Base-by-base conservation (phyloP, 2,113 vertebrate genomes). In the Xyliphius kryptos region DNA sequence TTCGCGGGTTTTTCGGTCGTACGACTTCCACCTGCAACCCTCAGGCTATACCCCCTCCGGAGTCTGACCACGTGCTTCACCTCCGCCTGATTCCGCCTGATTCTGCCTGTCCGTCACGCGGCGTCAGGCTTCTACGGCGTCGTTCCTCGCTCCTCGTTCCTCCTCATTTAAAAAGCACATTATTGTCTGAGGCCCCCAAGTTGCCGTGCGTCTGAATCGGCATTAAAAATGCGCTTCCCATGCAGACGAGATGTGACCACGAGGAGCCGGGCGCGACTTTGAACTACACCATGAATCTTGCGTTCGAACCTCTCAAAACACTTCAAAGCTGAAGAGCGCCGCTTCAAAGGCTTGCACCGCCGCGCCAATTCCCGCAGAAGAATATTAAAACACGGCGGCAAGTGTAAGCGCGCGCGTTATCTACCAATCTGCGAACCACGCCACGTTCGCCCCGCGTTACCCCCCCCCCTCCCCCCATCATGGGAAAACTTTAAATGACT, bases 271-370 rank as follows among this genome's bases (percentile, higher is more conserved):
- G 72, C 70, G 68, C 58, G 21, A 78, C 85, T 88, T 86, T 88
- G 83, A 87, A 84, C 82, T 66, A 64, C 80, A 76, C 67, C 47
- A 47, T 67, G 15, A 79, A 79, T 74, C 81, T 84, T 80, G 76
- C 60, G 61, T 85, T 82, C 80, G 79, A 83, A 83, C 82, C 73
- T 56, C 69, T 76, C 77, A 85, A 72, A 80, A 84, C 79, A 75
- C 82, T 85, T 86, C 82, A 86, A 85, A 86, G 82, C 77, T 69
- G 75, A 61, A 68, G 58, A 75, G 76, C 71, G 68, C 56, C 54
- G 76, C 83, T 86, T 88, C 86, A 87, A 86, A 86, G 84, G 74
- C 62, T 75, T n/a, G 67, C 74, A 63, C 80, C 80, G 80, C 76
- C 78, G 79, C 66, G 17, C 70, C 74, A 72, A 77, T 78, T 74